Percentiles rank a stretch among this genome's conserved stretches.
phyloP scores from a whole-genome alignment of 2,888 invertebrate species.

The Ctenicera cuprea region DNA sequence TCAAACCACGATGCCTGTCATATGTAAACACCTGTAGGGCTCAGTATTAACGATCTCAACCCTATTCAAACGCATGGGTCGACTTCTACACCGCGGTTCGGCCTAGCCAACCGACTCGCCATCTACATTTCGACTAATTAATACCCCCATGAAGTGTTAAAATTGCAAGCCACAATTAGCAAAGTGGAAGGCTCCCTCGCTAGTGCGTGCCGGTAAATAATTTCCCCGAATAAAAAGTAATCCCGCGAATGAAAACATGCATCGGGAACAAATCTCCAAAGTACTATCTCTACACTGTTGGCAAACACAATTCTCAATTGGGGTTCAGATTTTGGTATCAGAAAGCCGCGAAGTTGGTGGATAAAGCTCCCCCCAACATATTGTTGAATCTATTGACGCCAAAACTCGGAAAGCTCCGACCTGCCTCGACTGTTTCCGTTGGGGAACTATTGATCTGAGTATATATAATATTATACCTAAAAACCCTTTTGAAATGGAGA shows the following conservation, averaged over 20 bases:
- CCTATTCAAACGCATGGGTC: constrained; percentile 27
- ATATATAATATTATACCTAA: constrained; percentile 68
- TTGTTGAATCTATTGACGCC: constrained; percentile 67
- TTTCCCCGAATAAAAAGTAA: not conserved
- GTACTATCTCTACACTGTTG: constrained; percentile 24
- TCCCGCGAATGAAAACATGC: constrained; percentile 20
- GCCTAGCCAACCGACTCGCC: constrained; percentile 1
- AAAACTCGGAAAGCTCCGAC: constrained; percentile 58
- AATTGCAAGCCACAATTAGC: constrained; percentile 3
- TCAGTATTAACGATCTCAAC: constrained; percentile 37
- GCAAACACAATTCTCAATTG: constrained; percentile 33
- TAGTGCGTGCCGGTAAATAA: constrained; percentile 1
- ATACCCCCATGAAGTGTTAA: not conserved
- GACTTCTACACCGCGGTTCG: constrained; percentile 12
- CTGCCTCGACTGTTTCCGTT: constrained; percentile 58
- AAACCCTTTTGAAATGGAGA: constrained; percentile 71
- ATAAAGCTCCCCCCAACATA: constrained; percentile 57
- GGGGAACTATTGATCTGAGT: constrained; percentile 65
- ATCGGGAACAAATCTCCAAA: constrained; percentile 23
- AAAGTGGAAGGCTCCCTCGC: not conserved
- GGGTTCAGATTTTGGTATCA: constrained; percentile 37
- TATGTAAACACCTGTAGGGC: constrained; percentile 46
- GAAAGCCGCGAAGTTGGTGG: constrained; percentile 52
- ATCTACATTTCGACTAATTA: constrained; percentile 21
- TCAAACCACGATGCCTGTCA: constrained; percentile 26